Evolutionary conservation across 2,797 vertebrate species (phyloP).

Genomic region (Numenius phaeopus): DNA sequence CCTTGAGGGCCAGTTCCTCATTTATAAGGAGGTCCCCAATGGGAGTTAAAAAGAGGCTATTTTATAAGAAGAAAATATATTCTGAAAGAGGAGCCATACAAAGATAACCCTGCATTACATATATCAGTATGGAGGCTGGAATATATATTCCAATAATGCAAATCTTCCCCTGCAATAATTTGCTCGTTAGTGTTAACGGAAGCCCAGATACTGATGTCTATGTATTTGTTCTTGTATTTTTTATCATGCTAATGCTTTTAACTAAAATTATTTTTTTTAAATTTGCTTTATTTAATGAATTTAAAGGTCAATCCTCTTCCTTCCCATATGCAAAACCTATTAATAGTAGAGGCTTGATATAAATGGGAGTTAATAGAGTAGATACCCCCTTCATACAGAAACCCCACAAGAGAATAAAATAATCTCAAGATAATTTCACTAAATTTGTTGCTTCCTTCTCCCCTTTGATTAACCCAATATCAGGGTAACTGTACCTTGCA

Average conservation of each 20-base stretch:
- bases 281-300: constrained; percentile 60
- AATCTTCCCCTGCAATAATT: constrained; percentile 50
- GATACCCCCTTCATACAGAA: constrained; percentile 37
- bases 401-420: constrained; percentile 6
- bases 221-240: constrained; percentile 59
- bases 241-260: constrained; percentile 19
- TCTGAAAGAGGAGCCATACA: constrained; percentile 54
- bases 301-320: constrained; percentile 71
- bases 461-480: not conserved
- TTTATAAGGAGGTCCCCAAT: constrained; percentile 75
- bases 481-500: not conserved
- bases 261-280: constrained; percentile 58
- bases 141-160: constrained; percentile 23
- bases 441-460: not conserved
- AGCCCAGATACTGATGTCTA: constrained; percentile 14
- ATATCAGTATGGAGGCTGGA: constrained; percentile 44
- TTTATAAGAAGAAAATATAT: constrained; percentile 62
- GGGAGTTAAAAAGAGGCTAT: constrained; percentile 70
- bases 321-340: constrained; percentile 66
- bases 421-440: not conserved
- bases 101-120: constrained; percentile 13
- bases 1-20: constrained; percentile 76
- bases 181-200: constrained; percentile 47
- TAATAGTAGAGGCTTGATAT: constrained; percentile 69
- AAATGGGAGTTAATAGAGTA: constrained; percentile 63